These are phyloP conservation scores for Tenodera sinensis DNA, from an alignment of 2,888 invertebrate species.

Conservation along the genomic window DNA sequence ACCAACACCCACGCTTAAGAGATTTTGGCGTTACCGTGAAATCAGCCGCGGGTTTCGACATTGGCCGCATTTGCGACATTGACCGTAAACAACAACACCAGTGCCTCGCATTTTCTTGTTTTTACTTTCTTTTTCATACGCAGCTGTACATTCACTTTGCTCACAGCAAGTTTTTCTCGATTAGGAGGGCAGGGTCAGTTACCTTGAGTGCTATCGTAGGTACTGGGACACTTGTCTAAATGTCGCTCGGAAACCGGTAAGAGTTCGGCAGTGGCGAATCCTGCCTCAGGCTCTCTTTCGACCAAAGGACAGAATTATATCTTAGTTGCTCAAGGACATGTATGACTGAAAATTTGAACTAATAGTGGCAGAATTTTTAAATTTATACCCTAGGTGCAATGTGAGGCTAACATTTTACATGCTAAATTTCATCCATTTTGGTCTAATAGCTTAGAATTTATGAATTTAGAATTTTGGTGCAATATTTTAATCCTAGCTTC, in stretches of 20 bases:
- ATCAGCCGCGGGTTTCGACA: neutral
- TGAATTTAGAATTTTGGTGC: no score
- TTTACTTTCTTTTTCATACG: neutral
- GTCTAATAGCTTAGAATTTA: no score
- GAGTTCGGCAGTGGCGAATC: neutral
- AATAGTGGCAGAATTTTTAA: no score
- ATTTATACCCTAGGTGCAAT: no score
- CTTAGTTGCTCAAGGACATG: no score
- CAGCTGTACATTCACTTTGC: neutral
- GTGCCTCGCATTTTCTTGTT: neutral
- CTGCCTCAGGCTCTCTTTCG: no score
- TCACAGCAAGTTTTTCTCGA: neutral
- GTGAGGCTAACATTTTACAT: no score
- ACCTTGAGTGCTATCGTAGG: neutral
- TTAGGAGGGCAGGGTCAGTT: neutral
- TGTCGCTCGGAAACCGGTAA: neutral
- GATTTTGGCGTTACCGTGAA: slow-evolving; percentile 6
- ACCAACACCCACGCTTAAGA: neutral
- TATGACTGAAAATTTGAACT: no score
- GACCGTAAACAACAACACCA: neutral
- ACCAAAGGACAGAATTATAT: no score
- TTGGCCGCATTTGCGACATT: slow-evolving; percentile 1
- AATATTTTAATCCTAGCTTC: no score
- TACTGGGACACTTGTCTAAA: neutral
- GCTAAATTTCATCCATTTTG: no score